phyloP scores from a whole-genome alignment of 2,888 invertebrate species.

The Ommatoiulus sabulosus region DNA sequence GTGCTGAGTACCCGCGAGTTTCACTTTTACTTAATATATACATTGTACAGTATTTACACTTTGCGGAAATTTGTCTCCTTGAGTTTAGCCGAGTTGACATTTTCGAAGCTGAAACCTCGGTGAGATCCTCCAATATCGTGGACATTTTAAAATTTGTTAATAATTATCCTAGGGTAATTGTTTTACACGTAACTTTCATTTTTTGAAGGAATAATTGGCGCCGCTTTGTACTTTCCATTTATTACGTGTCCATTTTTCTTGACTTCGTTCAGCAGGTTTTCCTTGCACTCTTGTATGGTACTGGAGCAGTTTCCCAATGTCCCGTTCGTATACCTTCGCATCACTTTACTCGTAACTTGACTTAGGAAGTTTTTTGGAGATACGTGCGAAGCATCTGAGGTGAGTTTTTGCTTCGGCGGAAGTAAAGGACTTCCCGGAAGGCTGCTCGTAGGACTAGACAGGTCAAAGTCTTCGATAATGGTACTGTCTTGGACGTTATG shows the following conservation, averaged over 20 bases:
- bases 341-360: not conserved
- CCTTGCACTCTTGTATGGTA: constrained; percentile 62
- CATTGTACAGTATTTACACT: constrained; percentile 3
- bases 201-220: constrained; percentile 71
- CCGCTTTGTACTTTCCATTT: constrained; percentile 70
- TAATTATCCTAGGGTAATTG: not conserved
- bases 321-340: constrained; percentile 54
- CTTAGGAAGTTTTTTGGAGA: not conserved
- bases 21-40: not conserved
- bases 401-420: not conserved
- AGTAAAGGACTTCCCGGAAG: constrained; percentile 56
- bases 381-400: not conserved
- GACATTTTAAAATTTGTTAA: not conserved
- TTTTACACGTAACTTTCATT: constrained; percentile 57
- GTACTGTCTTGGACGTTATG: not conserved
- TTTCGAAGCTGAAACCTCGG: constrained; percentile 9
- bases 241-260: constrained; percentile 58
- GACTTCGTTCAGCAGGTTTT: constrained; percentile 62
- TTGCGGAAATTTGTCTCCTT: not conserved
- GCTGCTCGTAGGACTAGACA: constrained; percentile 52
- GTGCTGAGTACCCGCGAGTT: not conserved
- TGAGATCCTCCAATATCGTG: not conserved
- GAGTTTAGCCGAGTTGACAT: not conserved
- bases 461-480: constrained; percentile 17
- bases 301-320: constrained; percentile 62